Base-by-base conservation (phyloP, 1,140 invertebrate species). In the Zaprionus capensis region DNA sequence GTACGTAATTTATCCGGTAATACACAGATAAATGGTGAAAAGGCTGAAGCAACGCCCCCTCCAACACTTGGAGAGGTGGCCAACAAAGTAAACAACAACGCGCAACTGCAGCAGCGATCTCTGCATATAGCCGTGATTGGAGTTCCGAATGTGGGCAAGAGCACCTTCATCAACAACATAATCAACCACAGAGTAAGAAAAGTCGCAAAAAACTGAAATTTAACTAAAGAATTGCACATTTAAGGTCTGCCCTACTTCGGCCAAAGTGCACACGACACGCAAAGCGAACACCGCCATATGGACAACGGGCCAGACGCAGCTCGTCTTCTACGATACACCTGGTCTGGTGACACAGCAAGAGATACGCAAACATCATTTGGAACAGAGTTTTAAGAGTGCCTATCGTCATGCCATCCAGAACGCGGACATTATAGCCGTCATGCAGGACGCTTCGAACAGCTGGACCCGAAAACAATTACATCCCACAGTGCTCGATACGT, bases 61-160 rank as follows among this genome's bases (percentile, higher is more conserved):
- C 61, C 58, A 5, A 73, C 56, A 1, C 44, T 41, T 0, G 24
- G 11, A 41, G 51, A 59, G 14, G 15, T 6, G 2, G n/a, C 26
- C 3, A 22, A 44, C 53, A 66, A 24, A n/a, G 36, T 28, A 14
- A 53, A n/a, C 34, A 41, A 22, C n/a, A 44, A 34, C 5, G 46
- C 59, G 64, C n/a, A 26, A 15, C n/a, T 51, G 20, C 53, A 77
- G n/a, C 82, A 94, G 34, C 95, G 94, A 91, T 87, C 96, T 14
- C 93, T 99, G 11, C 96, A 96, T 93, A 95, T 99, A 31, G 97
- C 98, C 6, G 95, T 99, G 31, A 94, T 99, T 74, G 98, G 98
- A 11, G 93, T 96, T 15, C 98, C 98, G 20, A 99, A 99, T 94
- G 95, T 95, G 70, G 98, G 98, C 49, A 99, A 99, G 93, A 99